Conservation (phyloP, 2,888 invertebrate genomes). For the Papilio demoleus region DNA sequence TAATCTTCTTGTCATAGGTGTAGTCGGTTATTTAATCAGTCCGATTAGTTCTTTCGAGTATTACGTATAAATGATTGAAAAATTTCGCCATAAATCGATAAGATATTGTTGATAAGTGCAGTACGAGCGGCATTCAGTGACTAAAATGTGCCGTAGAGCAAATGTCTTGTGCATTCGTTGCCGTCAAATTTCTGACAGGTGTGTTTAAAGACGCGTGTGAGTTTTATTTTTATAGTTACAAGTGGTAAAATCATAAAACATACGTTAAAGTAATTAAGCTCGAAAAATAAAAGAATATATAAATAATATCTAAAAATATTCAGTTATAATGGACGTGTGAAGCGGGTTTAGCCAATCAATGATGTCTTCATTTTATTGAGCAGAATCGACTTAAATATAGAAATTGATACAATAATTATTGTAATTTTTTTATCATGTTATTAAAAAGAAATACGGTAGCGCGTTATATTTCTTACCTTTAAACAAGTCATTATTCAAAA, state of each 20-base stretch:
- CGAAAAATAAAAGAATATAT: background rate
- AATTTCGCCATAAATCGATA: conserved; percentile 59
- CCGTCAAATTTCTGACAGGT: conserved; percentile 70
- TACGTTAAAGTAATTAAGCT: too few species aligned
- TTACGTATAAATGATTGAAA: conserved; percentile 50
- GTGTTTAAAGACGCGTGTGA: conserved; percentile 38
- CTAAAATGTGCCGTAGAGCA: conserved; percentile 55
- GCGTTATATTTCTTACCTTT: too few species aligned
- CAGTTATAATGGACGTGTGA: too few species aligned
- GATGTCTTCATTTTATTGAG: too few species aligned
- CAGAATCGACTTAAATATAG: too few species aligned
- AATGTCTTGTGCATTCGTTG: conserved; percentile 70
- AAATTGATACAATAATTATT: too few species aligned
- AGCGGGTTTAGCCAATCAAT: too few species aligned
- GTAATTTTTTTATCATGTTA: too few species aligned
- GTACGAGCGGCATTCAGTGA: conserved; percentile 42
- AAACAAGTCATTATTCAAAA: too few species aligned
- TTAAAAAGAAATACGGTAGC: too few species aligned
- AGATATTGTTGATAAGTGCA: conserved; percentile 57
- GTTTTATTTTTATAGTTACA: background rate
- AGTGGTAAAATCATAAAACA: background rate
- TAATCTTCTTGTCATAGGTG: conserved; percentile 1
- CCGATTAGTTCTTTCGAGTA: background rate
- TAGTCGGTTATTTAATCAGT: background rate
- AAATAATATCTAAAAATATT: too few species aligned